Conservation (phyloP, 1,140 invertebrate genomes). For the Bombus haemorrhoidalis region DNA sequence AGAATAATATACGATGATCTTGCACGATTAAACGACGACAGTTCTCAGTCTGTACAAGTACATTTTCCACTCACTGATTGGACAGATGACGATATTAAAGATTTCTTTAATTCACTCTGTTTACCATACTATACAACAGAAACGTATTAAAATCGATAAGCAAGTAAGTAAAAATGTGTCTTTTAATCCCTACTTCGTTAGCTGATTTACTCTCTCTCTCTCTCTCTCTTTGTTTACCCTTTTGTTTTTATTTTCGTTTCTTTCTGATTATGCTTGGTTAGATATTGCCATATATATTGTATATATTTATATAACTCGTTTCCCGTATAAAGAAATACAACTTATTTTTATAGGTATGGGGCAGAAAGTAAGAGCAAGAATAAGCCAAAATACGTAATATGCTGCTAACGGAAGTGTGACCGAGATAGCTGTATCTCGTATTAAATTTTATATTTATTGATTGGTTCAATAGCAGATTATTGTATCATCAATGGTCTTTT, state of each 20-base stretch:
- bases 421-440: background rate
- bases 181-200: background rate
- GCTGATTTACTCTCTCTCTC: background rate
- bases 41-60: constrained; percentile 38
- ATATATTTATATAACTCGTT: too few relatives aligned
- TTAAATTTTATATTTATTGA: background rate
- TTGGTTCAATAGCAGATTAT: background rate
- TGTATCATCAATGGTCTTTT: background rate
- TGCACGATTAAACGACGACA: background rate
- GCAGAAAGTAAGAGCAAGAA: background rate
- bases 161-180: constrained; percentile 1
- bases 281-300: too few relatives aligned
- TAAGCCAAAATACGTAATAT: too few relatives aligned
- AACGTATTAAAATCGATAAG: background rate
- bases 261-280: too few relatives aligned
- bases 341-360: background rate
- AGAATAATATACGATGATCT: constrained; percentile 15
- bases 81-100: constrained; percentile 57
- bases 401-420: background rate
- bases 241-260: background rate
- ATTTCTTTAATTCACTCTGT: constrained; percentile 58
- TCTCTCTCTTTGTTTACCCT: background rate
- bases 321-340: background rate
- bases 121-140: constrained; percentile 45
- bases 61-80: constrained; percentile 62